Evolutionary conservation across 2,113 vertebrate genomes (phyloP), one percentile per base, ranked within the genome.

Genomic region (Etheostoma cragini): DNA sequence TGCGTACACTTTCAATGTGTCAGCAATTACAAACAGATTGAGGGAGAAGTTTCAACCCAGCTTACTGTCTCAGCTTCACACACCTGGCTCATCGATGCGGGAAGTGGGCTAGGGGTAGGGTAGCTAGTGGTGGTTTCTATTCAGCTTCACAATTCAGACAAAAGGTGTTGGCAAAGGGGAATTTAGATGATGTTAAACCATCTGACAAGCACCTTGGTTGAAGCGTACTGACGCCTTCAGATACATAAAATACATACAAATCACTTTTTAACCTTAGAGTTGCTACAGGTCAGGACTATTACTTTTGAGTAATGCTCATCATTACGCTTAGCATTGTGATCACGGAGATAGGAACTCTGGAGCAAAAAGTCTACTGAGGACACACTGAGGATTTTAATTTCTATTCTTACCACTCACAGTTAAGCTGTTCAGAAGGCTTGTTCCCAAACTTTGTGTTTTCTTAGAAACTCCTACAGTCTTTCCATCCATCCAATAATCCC

Each of bases 401-500:
- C 22, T 56, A 56, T 56, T 65, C 61, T 66, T 19, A 47, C 46
- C 62, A 7, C 38, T 76, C 24, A 66, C 42, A 78, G 56, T 70
- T 54, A 54, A 70, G 33, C 76, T 78, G 50, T 78, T 22, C 76
- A 71, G 24, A 17, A 63, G 46, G 57, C 12, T 22, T 2, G 19
- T 54, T 54, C 24, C 49, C 42, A 56, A 62, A 68, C 35, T 35
- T 69, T 16, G 1, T 67, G n/a, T 67, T 70, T 70, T 70, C 47
- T 63, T 70, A 46, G 52, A 56, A 50, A 52, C 14, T 21, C 50
- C 7, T 24, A 54, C 64, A 64, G 15, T 72, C 19, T 50, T 58
- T 71, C 49, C 58, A 54, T 56, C 42, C 42, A 49, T 49, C 60
- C 50, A 63, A 5, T 66, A 52, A 65, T 75, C 61, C 65, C 64